Evolutionary conservation across 2,113 vertebrate species (phyloP).

Genomic region (Tachycineta bicolor): DNA sequence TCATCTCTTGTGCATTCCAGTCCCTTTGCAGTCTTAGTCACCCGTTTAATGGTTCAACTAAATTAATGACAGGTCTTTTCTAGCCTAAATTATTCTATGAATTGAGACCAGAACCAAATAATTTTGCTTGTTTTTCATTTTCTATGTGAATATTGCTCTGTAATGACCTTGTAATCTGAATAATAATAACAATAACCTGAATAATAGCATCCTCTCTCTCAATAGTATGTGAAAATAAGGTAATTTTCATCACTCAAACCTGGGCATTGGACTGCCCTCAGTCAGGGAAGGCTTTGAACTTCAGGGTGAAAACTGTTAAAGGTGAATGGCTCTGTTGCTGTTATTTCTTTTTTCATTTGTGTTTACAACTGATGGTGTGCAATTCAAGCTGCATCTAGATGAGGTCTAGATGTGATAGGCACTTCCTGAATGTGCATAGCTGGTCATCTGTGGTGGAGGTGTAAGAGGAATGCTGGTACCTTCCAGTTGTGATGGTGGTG

Average conservation of each 20-base stretch:
- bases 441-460: neutral
- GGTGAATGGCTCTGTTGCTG: neutral
- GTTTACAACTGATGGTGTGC: neutral
- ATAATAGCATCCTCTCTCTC: neutral
- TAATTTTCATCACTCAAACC: neutral
- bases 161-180: neutral
- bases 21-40: neutral
- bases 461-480: neutral
- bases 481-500: neutral
- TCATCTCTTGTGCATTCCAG: neutral
- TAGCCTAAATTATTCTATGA: neutral
- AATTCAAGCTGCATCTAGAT: neutral
- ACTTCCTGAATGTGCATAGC: neutral
- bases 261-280: neutral
- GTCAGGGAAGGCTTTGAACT: neutral
- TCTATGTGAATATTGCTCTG: neutral
- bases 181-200: neutral
- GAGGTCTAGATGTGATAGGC: neutral
- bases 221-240: neutral
- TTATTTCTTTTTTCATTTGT: neutral
- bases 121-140: neutral
- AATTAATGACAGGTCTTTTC: neutral
- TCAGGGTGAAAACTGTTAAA: neutral
- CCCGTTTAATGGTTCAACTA: neutral
- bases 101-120: neutral